Percentiles rank a stretch among this genome's conserved stretches.
These are phyloP conservation scores for Machimus rusticus DNA, from an alignment of 2,888 invertebrate species.

Conservation along the genomic window DNA sequence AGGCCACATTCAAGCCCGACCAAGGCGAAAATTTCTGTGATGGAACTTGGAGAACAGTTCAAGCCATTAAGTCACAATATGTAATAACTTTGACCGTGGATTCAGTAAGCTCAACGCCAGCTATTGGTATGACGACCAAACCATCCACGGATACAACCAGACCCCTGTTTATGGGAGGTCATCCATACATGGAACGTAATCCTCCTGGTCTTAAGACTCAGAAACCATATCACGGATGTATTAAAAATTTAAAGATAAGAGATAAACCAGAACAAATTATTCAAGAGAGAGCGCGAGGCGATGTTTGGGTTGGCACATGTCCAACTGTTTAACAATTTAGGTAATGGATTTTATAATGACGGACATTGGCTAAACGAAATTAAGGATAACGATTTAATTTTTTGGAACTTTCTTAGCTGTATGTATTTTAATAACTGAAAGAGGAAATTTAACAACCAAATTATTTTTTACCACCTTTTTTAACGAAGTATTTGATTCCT, in stretches of 20 bases:
- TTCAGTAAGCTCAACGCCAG: conserved; percentile 76
- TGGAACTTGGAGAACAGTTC: conserved; percentile 89
- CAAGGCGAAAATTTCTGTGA: conserved; percentile 83
- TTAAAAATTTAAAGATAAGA: conserved; percentile 74
- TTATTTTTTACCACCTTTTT: not conserved
- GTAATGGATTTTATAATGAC: not conserved
- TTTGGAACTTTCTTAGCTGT: not conserved
- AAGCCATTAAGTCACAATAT: conserved; percentile 89
- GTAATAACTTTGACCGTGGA: conserved; percentile 89
- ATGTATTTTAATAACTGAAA: not conserved
- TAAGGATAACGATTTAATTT: not conserved
- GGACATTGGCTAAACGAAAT: not conserved
- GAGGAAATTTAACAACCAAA: not conserved
- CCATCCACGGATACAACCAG: conserved; percentile 81
- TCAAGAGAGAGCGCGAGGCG: conserved; percentile 71
- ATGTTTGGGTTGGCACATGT: conserved; percentile 80
- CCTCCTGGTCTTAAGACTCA: conserved; percentile 73
- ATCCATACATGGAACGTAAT: conserved; percentile 66
- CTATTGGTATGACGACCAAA: conserved; percentile 71
- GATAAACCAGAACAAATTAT: conserved; percentile 64
- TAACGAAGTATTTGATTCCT: not conserved
- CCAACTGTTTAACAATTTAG: conserved; percentile 71
- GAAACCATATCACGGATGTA: conserved; percentile 81
- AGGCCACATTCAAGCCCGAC: conserved; percentile 73
- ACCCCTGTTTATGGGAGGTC: conserved; percentile 91